Evolutionary conservation across 2,113 vertebrate genomes (phyloP).

Genomic region (Podilymbus podiceps): DNA sequence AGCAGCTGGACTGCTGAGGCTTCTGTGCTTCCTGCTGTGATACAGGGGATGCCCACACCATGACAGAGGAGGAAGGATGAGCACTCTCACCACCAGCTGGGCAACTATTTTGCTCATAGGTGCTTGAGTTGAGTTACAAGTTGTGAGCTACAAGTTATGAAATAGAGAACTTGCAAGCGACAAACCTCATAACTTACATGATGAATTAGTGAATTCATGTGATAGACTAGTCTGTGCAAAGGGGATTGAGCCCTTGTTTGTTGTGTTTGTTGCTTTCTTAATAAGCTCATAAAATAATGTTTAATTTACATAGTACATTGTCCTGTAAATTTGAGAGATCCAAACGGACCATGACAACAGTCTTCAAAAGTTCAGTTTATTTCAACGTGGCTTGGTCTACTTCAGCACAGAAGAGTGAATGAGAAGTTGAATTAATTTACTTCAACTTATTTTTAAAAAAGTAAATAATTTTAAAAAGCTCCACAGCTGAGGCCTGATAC

Average conservation of each 20-base stretch:
- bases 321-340: not conserved
- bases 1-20: not conserved
- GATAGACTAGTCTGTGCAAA: not conserved
- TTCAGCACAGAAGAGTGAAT: not conserved
- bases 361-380: not conserved
- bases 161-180: not conserved
- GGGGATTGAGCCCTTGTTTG: not conserved
- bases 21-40: not conserved
- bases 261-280: not conserved
- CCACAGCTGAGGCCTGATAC: not conserved
- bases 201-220: not conserved
- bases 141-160: not conserved
- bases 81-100: no score
- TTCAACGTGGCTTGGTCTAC: not conserved
- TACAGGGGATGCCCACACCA: rapidly evolving
- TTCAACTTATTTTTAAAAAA: not conserved
- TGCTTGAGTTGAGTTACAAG: not conserved
- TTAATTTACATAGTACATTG: not conserved
- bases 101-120: not conserved
- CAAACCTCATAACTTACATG: not conserved
- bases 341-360: rapidly evolving
- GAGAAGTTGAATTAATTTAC: not conserved
- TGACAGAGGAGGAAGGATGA: not conserved
- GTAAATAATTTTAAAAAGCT: not conserved
- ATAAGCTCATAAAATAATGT: not conserved